These are phyloP conservation scores for Pavo muticus DNA, from an alignment of 2,113 vertebrate genomes.

Conservation along the genomic window DNA sequence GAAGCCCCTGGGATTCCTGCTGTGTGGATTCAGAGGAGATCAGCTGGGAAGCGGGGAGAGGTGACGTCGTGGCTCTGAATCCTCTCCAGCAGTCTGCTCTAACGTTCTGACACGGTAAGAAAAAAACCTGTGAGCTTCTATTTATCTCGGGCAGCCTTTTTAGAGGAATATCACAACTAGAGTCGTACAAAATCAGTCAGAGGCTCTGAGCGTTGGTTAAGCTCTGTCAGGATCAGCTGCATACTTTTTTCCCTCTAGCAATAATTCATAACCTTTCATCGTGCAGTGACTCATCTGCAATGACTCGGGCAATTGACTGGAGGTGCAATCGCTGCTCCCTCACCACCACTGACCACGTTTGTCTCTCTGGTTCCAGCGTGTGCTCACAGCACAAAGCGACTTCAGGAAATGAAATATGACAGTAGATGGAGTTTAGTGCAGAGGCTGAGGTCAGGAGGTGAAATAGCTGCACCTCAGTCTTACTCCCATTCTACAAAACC, in stretches of 20 bases:
- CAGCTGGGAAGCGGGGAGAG: not conserved
- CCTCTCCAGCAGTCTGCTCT: not conserved
- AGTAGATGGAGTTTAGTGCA: not conserved
- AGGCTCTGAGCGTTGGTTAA: not conserved
- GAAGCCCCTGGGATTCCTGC: not conserved
- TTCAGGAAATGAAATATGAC: slow-evolving; percentile 37
- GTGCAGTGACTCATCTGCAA: slow-evolving; percentile 30
- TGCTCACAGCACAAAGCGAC: not conserved
- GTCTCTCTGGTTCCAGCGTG: not conserved
- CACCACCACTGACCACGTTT: not conserved
- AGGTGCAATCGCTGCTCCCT: not conserved
- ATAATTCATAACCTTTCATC: not conserved
- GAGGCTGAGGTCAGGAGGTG: not conserved
- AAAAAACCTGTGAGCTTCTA: not conserved
- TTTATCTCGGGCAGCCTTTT: not conserved
- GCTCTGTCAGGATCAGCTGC: not conserved
- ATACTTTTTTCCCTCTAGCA: not conserved
- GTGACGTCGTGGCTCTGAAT: not conserved
- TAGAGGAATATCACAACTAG: not conserved
- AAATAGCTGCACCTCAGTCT: not conserved
- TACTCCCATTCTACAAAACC: not conserved
- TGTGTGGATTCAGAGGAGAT: not conserved
- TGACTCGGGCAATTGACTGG: slow-evolving; percentile 1
- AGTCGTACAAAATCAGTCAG: not conserved
- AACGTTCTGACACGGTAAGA: not conserved